phyloP scores from a whole-genome alignment of 2,797 vertebrate genomes.

The Danio choprae region DNA sequence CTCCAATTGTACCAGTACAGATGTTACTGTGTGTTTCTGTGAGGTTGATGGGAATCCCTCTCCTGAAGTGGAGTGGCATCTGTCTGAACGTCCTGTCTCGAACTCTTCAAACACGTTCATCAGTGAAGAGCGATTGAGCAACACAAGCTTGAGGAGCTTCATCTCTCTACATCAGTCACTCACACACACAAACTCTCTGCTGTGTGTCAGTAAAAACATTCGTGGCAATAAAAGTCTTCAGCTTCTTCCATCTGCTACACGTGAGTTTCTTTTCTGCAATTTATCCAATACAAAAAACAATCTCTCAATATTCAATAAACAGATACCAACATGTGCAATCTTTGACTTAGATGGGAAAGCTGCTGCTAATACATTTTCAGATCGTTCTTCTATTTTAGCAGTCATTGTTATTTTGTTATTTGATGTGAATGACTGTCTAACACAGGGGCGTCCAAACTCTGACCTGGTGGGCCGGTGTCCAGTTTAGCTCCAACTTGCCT shows the following conservation, averaged over 20 bases:
- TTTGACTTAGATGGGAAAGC: background rate
- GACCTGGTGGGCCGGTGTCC: too few species aligned
- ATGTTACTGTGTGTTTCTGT: conserved; percentile 24
- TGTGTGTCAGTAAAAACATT: conserved; percentile 28
- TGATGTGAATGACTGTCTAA: too few species aligned
- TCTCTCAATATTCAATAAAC: background rate
- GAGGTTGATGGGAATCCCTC: too few species aligned
- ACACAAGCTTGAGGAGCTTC: too few species aligned
- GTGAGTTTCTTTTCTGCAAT: background rate
- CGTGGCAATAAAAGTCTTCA: background rate
- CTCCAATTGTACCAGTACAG: conserved; percentile 1
- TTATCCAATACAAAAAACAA: background rate
- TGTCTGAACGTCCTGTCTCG: background rate
- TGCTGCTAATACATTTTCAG: background rate
- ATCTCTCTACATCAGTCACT: too few species aligned
- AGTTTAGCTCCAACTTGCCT: too few species aligned
- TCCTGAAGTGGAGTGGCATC: conserved; percentile 7
- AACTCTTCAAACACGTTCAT: conserved; percentile 7
- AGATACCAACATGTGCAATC: too few species aligned
- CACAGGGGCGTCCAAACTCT: too few species aligned
- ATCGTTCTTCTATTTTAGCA: background rate
- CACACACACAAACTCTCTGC: too few species aligned
- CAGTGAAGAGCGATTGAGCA: background rate
- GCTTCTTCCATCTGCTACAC: background rate
- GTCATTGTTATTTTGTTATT: background rate